Percentiles rank a stretch among this genome's conserved stretches.
Conservation (phyloP, 2,113 vertebrate genomes). For the Panthera uncia region DNA sequence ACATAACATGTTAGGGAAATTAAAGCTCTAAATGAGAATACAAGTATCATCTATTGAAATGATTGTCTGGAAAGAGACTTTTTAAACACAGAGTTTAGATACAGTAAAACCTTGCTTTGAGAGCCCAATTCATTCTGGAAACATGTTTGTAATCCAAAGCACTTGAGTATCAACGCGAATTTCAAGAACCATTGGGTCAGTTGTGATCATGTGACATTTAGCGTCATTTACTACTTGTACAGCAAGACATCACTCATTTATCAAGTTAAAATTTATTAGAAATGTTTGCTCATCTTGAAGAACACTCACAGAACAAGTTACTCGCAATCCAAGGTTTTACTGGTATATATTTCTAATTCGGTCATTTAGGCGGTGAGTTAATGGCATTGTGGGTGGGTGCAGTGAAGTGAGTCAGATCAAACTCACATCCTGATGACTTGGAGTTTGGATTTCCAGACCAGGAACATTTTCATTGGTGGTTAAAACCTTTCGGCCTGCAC, state of each 20-base stretch:
- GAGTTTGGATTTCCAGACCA: not conserved
- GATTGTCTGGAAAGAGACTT: not conserved
- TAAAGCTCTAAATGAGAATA: not conserved
- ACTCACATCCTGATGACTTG: not conserved
- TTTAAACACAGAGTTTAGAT: not conserved
- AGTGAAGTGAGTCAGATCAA: not conserved
- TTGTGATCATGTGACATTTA: too few species aligned
- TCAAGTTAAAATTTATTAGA: too few species aligned
- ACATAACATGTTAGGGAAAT: not conserved
- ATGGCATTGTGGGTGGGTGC: not conserved
- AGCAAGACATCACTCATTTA: too few species aligned
- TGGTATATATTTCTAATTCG: not conserved
- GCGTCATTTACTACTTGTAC: too few species aligned
- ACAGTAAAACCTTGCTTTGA: too few species aligned
- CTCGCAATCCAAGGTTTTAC: too few species aligned
- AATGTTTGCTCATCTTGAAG: too few species aligned
- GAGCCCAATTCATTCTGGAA: too few species aligned
- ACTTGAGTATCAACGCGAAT: too few species aligned
- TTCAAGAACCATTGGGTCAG: too few species aligned
- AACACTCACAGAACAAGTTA: too few species aligned
- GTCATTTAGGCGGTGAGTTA: not conserved
- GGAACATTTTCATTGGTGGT: not conserved
- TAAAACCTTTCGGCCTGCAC: not conserved
- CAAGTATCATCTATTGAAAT: not conserved
- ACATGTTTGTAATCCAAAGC: too few species aligned